These are phyloP conservation scores for Ctenodactylus gundi DNA, from an alignment of 2,113 vertebrate genomes.

Conservation along the genomic window DNA sequence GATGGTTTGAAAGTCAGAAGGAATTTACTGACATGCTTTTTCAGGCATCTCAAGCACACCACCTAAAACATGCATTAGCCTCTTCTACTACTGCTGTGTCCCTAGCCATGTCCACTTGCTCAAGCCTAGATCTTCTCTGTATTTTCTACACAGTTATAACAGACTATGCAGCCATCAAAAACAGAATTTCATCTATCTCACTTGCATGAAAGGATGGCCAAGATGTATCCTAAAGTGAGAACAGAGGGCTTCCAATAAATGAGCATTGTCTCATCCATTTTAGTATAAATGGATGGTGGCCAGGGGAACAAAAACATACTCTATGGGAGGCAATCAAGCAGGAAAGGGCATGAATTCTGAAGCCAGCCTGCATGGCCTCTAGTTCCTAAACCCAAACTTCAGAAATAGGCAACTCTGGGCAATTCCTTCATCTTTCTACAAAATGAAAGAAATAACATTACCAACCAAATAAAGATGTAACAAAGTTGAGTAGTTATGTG, in stretches of 20 bases:
- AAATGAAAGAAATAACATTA: background rate
- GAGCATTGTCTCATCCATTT: background rate
- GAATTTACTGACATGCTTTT: background rate
- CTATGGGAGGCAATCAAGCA: background rate
- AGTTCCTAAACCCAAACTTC: background rate
- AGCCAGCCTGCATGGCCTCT: background rate
- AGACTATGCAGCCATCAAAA: background rate
- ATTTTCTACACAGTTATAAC: background rate
- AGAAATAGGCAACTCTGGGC: background rate
- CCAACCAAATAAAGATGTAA: background rate
- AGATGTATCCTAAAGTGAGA: background rate
- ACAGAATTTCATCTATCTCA: background rate
- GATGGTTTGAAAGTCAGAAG: background rate
- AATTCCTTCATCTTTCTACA: background rate
- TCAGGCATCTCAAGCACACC: background rate
- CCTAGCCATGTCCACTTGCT: background rate
- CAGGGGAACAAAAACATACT: background rate
- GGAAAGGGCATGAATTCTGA: background rate
- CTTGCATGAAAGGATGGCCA: background rate
- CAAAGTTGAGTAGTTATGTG: background rate
- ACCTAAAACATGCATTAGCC: background rate
- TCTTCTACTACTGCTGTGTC: background rate
- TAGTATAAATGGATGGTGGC: background rate
- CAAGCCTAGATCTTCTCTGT: background rate
- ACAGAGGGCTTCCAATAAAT: background rate